Evolutionary conservation across 2,888 invertebrate genomes (phyloP), one percentile per base, ranked within the genome.

Genomic region (Ditylenchus weischeri): DNA sequence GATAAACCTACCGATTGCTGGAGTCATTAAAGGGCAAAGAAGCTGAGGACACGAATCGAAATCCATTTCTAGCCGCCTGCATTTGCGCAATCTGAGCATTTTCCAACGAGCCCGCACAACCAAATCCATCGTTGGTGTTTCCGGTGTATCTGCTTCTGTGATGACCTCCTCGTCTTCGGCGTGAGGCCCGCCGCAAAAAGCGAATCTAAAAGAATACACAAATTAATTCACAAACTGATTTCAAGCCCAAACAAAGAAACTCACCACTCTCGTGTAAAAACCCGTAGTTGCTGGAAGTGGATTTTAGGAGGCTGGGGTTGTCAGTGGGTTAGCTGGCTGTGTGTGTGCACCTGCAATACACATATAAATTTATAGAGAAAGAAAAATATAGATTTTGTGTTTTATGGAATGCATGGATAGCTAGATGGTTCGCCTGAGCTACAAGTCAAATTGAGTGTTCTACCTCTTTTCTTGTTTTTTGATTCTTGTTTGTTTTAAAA

Each of bases 111-210:
- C 54, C 54, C 11, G 21, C 29, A 29, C 23, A 11, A 11, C 54
- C 54, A 54, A 54, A 54, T 29, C 15, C 54, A 29, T 54, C 54
- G 29, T 54, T 54, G 13, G 54, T 54, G 29, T 10, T 54, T 11
- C 54, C 54, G 13, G 23, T 13, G 8, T 21, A 54, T 7, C 29
- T 50, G 50, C 21, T 23, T 21, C 54, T 2, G 29, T 54, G 54
- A n/a, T 54, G 54, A 5, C 29, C 23, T 21, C 54, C 23, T 11
- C 54, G 54, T 21, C 54, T 21, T 54, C 54, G 21, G 29, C 54
- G 54, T 54, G 54, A 54, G 54, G 54, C 54, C 13, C 54, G 54
- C 54, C 54, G 21, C 54, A 54, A 18, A 10, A 54, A 29, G 23
- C 54, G 54, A 29, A 54, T 13, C 29, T 29, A 18, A 18, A 54